Evolutionary conservation across 2,797 vertebrate species (phyloP).

Genomic region (Sebastes matsubarae): DNA sequence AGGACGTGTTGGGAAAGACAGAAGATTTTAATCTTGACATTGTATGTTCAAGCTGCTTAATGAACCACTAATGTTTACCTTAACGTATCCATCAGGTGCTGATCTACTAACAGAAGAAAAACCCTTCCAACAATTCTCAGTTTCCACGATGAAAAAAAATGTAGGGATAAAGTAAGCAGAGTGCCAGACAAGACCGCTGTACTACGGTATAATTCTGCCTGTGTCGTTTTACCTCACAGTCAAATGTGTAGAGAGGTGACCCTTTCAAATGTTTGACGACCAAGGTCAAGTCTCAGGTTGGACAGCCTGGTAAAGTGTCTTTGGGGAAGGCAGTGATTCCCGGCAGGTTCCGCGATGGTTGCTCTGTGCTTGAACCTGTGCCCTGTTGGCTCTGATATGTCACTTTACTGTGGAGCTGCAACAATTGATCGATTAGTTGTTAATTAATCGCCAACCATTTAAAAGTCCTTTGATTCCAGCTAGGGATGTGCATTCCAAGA

Average conservation of each 20-base stretch:
- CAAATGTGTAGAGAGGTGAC: neutral
- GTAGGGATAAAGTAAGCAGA: neutral
- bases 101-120: neutral
- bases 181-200: neutral
- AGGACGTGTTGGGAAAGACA: neutral
- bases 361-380: neutral
- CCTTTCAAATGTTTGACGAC: constrained; percentile 6
- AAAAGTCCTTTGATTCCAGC: too few relatives aligned
- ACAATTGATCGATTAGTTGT: too few relatives aligned
- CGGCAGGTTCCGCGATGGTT: neutral
- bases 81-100: neutral
- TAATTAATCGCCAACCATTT: too few relatives aligned
- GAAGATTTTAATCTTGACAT: neutral
- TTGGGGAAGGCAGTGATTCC: neutral
- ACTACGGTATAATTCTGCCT: neutral
- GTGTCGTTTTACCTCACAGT: neutral
- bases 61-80: neutral
- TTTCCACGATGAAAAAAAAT: neutral
- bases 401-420: neutral
- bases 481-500: too few relatives aligned
- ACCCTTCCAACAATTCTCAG: neutral
- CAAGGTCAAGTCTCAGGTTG: constrained; percentile 6
- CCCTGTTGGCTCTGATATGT: neutral
- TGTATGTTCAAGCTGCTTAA: neutral
- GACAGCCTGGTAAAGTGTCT: constrained; percentile 14